phyloP scores from a whole-genome alignment of 2,113 vertebrate genomes.

The Cichladusa arquata region DNA sequence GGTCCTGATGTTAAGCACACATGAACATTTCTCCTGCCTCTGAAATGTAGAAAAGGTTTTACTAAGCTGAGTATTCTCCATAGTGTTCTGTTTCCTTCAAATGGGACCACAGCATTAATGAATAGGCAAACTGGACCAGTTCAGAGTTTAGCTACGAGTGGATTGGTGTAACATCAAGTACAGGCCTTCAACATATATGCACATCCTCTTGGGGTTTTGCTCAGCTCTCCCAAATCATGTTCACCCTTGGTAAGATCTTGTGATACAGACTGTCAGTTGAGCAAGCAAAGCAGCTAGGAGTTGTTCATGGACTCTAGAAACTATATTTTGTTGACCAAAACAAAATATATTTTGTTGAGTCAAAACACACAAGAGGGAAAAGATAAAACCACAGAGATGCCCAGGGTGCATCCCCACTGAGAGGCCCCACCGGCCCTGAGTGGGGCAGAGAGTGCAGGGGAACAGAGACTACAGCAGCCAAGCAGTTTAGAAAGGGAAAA shows the following conservation, averaged over 20 bases:
- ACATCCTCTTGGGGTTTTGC: background rate
- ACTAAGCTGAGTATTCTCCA: background rate
- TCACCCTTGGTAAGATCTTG: background rate
- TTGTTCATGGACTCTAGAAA: background rate
- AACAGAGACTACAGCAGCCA: background rate
- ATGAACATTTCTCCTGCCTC: background rate
- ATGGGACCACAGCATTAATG: fast-evolving
- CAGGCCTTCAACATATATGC: background rate
- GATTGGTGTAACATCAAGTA: background rate
- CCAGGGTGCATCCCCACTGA: background rate
- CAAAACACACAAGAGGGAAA: background rate
- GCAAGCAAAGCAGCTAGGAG: background rate
- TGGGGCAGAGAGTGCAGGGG: background rate
- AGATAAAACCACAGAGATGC: background rate
- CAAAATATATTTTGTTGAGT: background rate
- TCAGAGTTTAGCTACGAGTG: background rate
- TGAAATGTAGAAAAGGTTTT: background rate
- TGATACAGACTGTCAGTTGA: fast-evolving
- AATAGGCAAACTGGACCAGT: background rate
- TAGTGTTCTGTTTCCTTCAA: background rate
- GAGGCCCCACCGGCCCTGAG: fast-evolving
- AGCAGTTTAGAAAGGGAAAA: background rate
- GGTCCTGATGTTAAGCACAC: background rate
- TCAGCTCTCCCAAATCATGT: background rate
- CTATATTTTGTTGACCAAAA: background rate